Evolutionary conservation across 2,888 invertebrate species (phyloP), one percentile per base, ranked within the genome.

Genomic region (Cataglyphis albicans): DNA sequence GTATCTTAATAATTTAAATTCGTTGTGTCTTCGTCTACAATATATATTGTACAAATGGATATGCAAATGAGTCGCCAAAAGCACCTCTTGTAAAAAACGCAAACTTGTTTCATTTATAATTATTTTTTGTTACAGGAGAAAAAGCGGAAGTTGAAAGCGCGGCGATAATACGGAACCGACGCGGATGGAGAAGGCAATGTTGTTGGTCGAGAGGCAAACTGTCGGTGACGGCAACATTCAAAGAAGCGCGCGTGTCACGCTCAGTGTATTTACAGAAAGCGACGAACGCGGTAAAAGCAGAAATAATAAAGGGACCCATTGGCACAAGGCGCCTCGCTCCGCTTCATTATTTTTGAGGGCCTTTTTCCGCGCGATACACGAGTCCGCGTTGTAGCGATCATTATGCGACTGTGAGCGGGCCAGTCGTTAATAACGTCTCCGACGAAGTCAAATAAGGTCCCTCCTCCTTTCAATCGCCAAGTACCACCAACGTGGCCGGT

Each of bases 181-280:
- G 21, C 68, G 63, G 32, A 61, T 32, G 76, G 32, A 48, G 38
- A 38, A 68, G 68, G 15, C 32, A 44, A 29, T 12, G 65, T 63
- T 55, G 57, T 63, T 55, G 57, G 61, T 41, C 74, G 88, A 86
- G 88, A 86, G 82, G 87, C 70, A 68, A 86, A 81, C 76, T 65
- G 84, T 80, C 87, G 83, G 82, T 81, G 75, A 85, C 82, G 83
- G 84, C 81, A 76, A 85, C 76, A 86, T 90, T 90, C 84, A 90
- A 89, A 90, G 87, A 74, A 86, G 82, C 90, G 44, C 44, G 87
- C 86, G 89, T 90, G 90, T 90, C 89, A 72, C 84, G 67, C 67
- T 74, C 76, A 68, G 70, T 59, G 65, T 86, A 85, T 89, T 88
- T 86, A 80, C 89, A 82, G 88, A 80, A 81, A 85, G 83, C 87